These are phyloP conservation scores for Moxostoma hubbsi DNA, from an alignment of 2,797 vertebrate species.

Conservation along the genomic window DNA sequence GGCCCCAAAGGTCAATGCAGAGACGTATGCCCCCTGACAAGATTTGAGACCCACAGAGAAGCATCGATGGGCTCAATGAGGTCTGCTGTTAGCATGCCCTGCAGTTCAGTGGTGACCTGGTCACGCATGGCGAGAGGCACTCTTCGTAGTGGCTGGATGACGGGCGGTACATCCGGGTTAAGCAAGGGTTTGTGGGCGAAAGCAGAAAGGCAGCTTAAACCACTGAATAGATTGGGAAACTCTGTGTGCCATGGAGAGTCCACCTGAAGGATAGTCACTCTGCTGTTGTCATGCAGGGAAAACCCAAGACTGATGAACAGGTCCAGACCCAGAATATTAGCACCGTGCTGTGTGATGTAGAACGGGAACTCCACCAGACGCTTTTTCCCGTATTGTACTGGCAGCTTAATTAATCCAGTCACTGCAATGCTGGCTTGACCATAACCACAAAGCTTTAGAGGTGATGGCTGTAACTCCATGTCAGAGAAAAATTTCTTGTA, in stretches of 20 bases:
- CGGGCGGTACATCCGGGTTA: background rate
- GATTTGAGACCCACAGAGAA: constrained; percentile 34
- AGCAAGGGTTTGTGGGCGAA: constrained; percentile 26
- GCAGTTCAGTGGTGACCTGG: constrained; percentile 6
- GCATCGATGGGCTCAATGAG: constrained; percentile 26
- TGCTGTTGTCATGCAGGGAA: background rate
- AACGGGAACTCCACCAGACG: background rate
- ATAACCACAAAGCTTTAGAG: constrained; percentile 27
- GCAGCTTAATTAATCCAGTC: constrained; percentile 1
- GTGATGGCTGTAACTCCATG: too few species aligned
- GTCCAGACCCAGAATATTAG: constrained; percentile 26
- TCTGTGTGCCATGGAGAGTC: constrained; percentile 8
- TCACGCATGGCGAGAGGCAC: constrained; percentile 19
- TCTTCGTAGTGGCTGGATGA: constrained; percentile 19
- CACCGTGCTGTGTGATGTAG: background rate
- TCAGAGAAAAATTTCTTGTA: too few species aligned
- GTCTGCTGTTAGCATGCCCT: background rate
- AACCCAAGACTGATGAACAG: constrained; percentile 30
- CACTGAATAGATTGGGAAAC: constrained; percentile 25
- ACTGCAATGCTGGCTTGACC: constrained; percentile 5
- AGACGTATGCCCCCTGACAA: background rate
- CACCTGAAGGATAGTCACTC: constrained; percentile 12
- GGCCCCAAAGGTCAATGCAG: constrained; percentile 16
- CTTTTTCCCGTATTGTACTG: background rate
- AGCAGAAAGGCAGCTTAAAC: constrained; percentile 20